Conservation (phyloP, 2,888 invertebrate species). For the Elmis aenea region DNA sequence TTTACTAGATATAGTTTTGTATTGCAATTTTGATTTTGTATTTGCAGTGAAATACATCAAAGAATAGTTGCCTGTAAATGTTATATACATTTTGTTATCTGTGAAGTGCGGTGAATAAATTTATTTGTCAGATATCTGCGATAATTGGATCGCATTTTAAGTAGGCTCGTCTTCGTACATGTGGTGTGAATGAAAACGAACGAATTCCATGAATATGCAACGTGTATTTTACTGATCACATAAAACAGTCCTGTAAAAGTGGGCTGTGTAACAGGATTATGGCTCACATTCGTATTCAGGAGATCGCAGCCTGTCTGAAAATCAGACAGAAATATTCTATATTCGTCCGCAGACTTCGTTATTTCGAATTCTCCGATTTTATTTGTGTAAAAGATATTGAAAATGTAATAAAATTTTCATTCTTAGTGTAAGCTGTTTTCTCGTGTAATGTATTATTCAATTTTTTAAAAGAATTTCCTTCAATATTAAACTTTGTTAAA, state of each 20-base stretch:
- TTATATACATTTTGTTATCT: conserved; percentile 17
- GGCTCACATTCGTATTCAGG: conserved; percentile 32
- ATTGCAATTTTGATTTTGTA: too few relatives aligned
- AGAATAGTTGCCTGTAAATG: too few relatives aligned
- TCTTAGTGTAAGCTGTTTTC: too few relatives aligned
- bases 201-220: conserved; percentile 38
- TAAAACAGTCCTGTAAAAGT: conserved; percentile 37
- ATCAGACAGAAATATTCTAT: conserved; percentile 35
- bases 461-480: too few relatives aligned
- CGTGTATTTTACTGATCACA: conserved; percentile 39
- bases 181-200: conserved; percentile 28
- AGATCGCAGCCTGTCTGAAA: conserved; percentile 22
- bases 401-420: too few relatives aligned
- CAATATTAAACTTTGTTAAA: too few relatives aligned
- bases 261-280: conserved; percentile 36
- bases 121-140: conserved; percentile 29
- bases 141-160: conserved; percentile 37
- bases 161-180: conserved; percentile 23
- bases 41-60: too few relatives aligned
- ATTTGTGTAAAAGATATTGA: conserved; percentile 19
- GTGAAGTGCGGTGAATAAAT: conserved; percentile 28
- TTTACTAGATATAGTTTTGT: too few relatives aligned
- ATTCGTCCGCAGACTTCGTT: conserved; percentile 30
- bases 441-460: too few relatives aligned
- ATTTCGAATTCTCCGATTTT: conserved; percentile 21